These are phyloP conservation scores for Ligdia adustata DNA, from an alignment of 2,888 invertebrate species.

Conservation along the genomic window DNA sequence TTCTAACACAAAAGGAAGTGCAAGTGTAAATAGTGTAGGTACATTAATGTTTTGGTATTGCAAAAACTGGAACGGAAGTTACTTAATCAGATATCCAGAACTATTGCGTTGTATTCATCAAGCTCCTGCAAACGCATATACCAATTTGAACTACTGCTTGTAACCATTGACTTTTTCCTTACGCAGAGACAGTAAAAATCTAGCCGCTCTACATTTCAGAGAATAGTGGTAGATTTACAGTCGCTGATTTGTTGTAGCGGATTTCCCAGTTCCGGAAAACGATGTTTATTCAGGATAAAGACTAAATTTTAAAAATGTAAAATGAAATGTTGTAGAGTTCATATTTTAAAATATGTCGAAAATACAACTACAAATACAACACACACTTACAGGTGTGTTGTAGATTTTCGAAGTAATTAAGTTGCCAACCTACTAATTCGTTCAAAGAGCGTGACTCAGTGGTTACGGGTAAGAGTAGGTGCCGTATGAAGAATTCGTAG, in stretches of 20 bases:
- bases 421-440: slow-evolving; percentile 32
- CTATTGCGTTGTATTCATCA: slow-evolving; percentile 18
- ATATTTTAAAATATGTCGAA: too few relatives aligned
- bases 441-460: slow-evolving; percentile 41
- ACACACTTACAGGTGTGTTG: too few relatives aligned
- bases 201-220: too few relatives aligned
- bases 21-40: slow-evolving; percentile 15
- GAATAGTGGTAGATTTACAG: too few relatives aligned
- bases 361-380: too few relatives aligned
- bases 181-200: too few relatives aligned
- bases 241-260: too few relatives aligned
- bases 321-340: too few relatives aligned
- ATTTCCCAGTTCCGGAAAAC: too few relatives aligned
- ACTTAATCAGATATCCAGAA: slow-evolving; percentile 31
- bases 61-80: slow-evolving; percentile 34
- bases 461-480: slow-evolving; percentile 37
- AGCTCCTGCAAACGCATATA: not conserved
- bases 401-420: slow-evolving; percentile 22
- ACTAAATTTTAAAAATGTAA: too few relatives aligned
- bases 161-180: not conserved
- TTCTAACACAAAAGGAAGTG: slow-evolving; percentile 17
- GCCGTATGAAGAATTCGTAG: slow-evolving; percentile 38
- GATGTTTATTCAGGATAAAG: too few relatives aligned
- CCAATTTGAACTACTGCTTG: not conserved
- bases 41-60: slow-evolving; percentile 19